Conservation (phyloP, 2,888 invertebrate genomes). For the Pammene fasciana region DNA sequence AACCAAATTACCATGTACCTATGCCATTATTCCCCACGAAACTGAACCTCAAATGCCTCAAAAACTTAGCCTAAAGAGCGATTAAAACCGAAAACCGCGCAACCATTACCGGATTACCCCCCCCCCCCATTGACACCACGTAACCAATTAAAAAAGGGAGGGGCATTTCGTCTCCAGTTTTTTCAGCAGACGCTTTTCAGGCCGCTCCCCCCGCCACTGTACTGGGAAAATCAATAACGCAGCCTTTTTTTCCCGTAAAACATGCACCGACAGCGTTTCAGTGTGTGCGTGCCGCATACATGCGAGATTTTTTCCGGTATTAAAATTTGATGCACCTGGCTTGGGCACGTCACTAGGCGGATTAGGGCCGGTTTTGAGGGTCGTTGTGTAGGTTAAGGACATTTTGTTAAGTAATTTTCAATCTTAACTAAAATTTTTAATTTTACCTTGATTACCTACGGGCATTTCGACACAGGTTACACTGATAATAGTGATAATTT, state of each 20-base stretch:
- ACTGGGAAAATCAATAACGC: slow-evolving; percentile 84
- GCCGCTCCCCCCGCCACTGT: slow-evolving; percentile 77
- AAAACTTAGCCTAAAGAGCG: slow-evolving; percentile 3
- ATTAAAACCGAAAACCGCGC: slow-evolving; percentile 56
- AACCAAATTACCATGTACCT: too few relatives aligned
- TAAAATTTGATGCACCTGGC: slow-evolving; percentile 66
- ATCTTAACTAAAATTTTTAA: too few relatives aligned
- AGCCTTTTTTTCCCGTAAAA: slow-evolving; percentile 83
- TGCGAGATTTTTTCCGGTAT: slow-evolving; percentile 72
- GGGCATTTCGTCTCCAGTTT: slow-evolving; percentile 83
- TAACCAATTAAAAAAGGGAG: slow-evolving; percentile 83
- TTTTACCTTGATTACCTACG: too few relatives aligned
- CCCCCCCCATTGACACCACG: slow-evolving; percentile 84
- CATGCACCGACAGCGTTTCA: slow-evolving; percentile 77
- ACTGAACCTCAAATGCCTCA: not conserved
- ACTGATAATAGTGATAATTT: too few relatives aligned
- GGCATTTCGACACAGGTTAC: too few relatives aligned
- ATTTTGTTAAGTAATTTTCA: too few relatives aligned
- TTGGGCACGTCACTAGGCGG: slow-evolving; percentile 50
- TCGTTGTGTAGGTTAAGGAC: too few relatives aligned
- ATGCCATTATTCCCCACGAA: too few relatives aligned
- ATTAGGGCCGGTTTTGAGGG: not conserved
- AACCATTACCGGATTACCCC: slow-evolving; percentile 82
- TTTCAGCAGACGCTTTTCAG: slow-evolving; percentile 84
- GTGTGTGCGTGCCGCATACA: slow-evolving; percentile 70